Base-by-base conservation (phyloP, 2,113 vertebrate genomes). In the Scomber japonicus region DNA sequence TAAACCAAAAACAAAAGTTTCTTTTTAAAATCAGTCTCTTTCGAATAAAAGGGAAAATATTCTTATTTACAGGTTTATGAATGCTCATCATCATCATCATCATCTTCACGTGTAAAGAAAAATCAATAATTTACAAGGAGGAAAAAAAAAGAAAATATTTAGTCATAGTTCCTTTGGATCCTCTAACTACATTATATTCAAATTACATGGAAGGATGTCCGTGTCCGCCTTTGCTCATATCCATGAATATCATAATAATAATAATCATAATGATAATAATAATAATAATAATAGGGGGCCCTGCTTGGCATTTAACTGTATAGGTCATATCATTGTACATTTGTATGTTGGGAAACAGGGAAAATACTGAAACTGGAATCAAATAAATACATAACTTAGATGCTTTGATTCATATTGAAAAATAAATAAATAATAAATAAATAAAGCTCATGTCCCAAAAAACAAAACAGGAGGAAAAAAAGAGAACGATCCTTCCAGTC, bases 371-470 rank as follows among this genome's bases (percentile, higher is more conserved):
- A 86, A 73, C 21, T 72, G 62, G 77, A 71, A 78, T 88, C 59
- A 92, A 94, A 94, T 94, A 93, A 94, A 95, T 93, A 94, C 84
- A 93, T 93, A 94, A 94, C 78, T 93, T 92, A 94, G 80, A 92
- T 83, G 84, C 63, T 92, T 90, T 90, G 78, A 83, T 92, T 92
- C 82, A 89, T 84, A 76, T 75, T 71, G 80, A 86, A 90, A 92
- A 92, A 95, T 94, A 95, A 95, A 95, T 94, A 92, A 90, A 74
- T 81, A 71, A 94, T 94, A 93, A 94, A 94, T 88, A 64, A 45
- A 40, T 92, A 92, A 89, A 84, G 60, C 72, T 87, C 83, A 79
- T 81, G 71, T 48, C 44, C 59, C 72, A 48, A 78, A 78, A 82
- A 64, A n/a, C 53, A 48, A 5, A 71, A 30, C 17, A 51, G 12